Evolutionary conservation across 2,797 vertebrate species (phyloP).

Genomic region (Otolemur crassicaudatus): DNA sequence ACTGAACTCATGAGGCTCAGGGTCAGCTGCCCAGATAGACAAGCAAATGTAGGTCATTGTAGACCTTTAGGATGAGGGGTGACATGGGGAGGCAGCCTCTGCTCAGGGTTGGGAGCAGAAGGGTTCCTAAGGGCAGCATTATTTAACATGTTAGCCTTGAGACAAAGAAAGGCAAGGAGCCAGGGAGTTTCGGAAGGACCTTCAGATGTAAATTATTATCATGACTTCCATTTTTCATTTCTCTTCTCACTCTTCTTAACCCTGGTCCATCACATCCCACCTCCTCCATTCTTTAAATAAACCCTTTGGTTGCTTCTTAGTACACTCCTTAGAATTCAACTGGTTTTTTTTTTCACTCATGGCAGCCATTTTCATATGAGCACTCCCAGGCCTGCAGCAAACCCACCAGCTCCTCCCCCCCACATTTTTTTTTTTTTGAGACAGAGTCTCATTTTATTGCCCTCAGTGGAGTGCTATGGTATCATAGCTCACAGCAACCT

Average conservation of each 20-base stretch:
- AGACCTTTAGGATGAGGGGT: not conserved
- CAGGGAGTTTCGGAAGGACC: not conserved
- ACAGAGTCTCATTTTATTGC: too few species aligned
- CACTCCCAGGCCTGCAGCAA: not conserved
- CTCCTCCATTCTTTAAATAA: not conserved
- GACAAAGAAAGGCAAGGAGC: not conserved
- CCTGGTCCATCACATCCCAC: not conserved
- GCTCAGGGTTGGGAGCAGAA: not conserved
- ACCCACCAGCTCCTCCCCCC: not conserved
- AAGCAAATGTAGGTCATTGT: not conserved
- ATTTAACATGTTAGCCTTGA: not conserved
- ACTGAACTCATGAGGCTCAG: not conserved
- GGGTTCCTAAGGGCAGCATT: not conserved
- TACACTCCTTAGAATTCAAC: not conserved
- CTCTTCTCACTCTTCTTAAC: not conserved
- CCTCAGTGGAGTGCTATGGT: too few species aligned
- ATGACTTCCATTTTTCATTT: not conserved
- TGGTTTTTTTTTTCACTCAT: not conserved
- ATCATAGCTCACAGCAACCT: too few species aligned
- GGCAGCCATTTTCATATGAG: not conserved
- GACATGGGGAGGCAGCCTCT: not conserved
- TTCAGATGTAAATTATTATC: not conserved
- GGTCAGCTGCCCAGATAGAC: not conserved
- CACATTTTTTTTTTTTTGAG: too few species aligned
- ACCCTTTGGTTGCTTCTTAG: not conserved